Evolutionary conservation across 2,888 invertebrate genomes (phyloP).

Genomic region (Smittia sp.): DNA sequence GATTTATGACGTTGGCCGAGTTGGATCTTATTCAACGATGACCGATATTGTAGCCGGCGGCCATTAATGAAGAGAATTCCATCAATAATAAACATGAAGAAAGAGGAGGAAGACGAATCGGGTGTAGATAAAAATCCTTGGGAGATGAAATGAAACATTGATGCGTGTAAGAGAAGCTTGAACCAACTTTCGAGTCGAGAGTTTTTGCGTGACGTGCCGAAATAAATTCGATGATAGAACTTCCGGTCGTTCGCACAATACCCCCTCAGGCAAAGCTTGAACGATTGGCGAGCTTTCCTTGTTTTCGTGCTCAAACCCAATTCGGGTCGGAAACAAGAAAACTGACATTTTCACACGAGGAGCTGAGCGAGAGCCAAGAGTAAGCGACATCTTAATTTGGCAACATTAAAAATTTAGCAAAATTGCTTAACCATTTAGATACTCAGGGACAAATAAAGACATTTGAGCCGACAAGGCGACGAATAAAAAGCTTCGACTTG

Average conservation of each 20-base stretch:
- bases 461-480: background rate
- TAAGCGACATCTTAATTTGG: slow-evolving; percentile 10
- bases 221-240: background rate
- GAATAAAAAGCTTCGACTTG: background rate
- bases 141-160: slow-evolving; percentile 15
- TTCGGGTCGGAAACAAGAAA: background rate
- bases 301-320: too few relatives aligned
- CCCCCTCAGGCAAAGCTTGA: too few relatives aligned
- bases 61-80: slow-evolving; percentile 2
- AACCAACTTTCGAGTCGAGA: background rate
- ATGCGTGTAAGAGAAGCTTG: background rate
- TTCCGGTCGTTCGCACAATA: background rate
- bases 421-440: slow-evolving; percentile 11
- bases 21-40: slow-evolving; percentile 11
- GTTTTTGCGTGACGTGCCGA: background rate
- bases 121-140: background rate
- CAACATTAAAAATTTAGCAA: slow-evolving; percentile 33
- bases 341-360: background rate
- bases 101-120: background rate
- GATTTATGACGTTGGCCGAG: slow-evolving; percentile 32
- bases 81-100: slow-evolving; percentile 33
- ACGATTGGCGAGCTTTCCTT: too few relatives aligned
- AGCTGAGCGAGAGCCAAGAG: background rate
- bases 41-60: slow-evolving; percentile 27
- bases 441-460: background rate